Evolutionary conservation across 2,797 vertebrate species (phyloP).

Genomic region (Phoxinus dragarum): DNA sequence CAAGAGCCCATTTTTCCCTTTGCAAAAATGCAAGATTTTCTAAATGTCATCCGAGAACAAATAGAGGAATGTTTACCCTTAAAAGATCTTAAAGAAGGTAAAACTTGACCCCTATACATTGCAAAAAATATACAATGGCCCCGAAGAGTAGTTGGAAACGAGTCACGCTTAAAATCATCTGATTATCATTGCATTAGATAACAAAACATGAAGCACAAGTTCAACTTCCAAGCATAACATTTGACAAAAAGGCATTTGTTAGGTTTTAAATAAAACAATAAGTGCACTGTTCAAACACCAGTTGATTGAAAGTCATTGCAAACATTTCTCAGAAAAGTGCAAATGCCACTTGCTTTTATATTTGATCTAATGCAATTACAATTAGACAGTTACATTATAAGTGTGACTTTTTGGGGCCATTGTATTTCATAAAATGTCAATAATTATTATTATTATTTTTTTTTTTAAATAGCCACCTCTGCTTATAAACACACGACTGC

Average conservation of each 20-base stretch:
- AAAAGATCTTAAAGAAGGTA: slow-evolving; percentile 75
- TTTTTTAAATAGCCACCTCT: slow-evolving; percentile 30
- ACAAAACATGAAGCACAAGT: neutral
- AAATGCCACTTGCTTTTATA: neutral
- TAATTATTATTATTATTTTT: neutral
- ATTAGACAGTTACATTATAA: neutral
- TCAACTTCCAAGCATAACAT: neutral
- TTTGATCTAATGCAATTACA: neutral
- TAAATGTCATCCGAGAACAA: slow-evolving; percentile 74
- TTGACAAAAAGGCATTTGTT: neutral
- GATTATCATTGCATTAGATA: neutral
- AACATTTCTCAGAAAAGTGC: neutral
- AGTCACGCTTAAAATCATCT: neutral
- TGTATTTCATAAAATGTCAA: neutral
- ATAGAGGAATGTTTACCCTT: slow-evolving; percentile 65
- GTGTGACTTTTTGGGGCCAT: neutral
- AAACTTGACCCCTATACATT: neutral
- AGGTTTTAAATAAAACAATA: neutral
- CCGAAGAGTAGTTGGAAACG: neutral
- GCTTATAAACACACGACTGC: slow-evolving; percentile 58
- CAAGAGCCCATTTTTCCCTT: slow-evolving; percentile 59
- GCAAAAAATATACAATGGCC: neutral
- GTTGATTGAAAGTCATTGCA: neutral
- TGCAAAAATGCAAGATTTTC: slow-evolving; percentile 61
- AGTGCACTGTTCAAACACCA: neutral